These are phyloP conservation scores for Cyclargus thomasi DNA, from an alignment of 1,140 invertebrate genomes.

Conservation along the genomic window DNA sequence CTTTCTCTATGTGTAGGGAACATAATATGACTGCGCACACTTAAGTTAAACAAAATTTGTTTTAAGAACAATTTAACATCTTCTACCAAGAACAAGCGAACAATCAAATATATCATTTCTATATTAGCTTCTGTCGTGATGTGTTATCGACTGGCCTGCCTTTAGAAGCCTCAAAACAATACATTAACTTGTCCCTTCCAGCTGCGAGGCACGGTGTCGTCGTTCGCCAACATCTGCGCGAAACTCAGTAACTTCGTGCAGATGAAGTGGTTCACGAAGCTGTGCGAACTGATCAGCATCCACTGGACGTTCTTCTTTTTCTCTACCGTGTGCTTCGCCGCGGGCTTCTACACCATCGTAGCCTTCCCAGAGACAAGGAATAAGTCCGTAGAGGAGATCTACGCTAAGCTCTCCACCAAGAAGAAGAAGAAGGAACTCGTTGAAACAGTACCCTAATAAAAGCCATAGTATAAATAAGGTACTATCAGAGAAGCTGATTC, in stretches of 20 bases:
- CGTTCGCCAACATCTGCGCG: slow-evolving; percentile 59
- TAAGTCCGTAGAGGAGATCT: slow-evolving; percentile 59
- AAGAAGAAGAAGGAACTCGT: slow-evolving; percentile 36
- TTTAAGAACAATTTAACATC: too few species aligned
- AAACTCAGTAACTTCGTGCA: slow-evolving; percentile 65
- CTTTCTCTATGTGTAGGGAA: too few species aligned
- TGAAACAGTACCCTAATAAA: slow-evolving; percentile 37
- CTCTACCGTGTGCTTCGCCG: slow-evolving; percentile 48
- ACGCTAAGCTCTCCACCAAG: slow-evolving; percentile 47
- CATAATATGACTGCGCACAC: too few species aligned
- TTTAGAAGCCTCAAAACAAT: neutral
- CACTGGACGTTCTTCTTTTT: slow-evolving; percentile 65
- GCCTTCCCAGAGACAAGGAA: slow-evolving; percentile 59
- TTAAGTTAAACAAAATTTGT: too few species aligned
- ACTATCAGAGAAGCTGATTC: too few species aligned
- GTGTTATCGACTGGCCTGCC: too few species aligned
- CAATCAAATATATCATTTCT: too few species aligned
- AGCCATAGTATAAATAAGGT: neutral
- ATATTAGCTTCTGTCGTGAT: too few species aligned
- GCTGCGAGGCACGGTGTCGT: slow-evolving; percentile 61
- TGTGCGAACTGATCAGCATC: slow-evolving; percentile 56
- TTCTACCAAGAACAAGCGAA: too few species aligned
- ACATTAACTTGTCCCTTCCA: slow-evolving; percentile 30
- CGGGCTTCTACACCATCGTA: slow-evolving; percentile 50
- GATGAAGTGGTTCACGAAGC: slow-evolving; percentile 60